A percentile compares a stretch with the other conserved stretches of the same genome.
These are phyloP conservation scores for Diabrotica undecimpunctata DNA, from an alignment of 1,140 invertebrate species.

Conservation along the genomic window DNA sequence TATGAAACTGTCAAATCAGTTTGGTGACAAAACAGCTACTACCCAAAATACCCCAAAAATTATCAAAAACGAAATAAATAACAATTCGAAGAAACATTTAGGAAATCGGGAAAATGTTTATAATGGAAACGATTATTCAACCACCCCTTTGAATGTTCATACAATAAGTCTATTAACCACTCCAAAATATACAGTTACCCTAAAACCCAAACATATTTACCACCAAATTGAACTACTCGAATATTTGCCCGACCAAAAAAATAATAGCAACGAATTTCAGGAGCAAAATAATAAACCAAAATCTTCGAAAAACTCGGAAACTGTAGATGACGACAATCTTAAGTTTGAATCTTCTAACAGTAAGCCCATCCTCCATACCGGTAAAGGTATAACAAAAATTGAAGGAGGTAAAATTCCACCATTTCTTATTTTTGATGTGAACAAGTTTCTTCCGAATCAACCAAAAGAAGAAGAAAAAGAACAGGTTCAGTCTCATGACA, in stretches of 20 bases:
- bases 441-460: slow-evolving; percentile 1
- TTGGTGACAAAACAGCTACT: too few relatives aligned
- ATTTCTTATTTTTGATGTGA: slow-evolving; percentile 15
- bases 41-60: too few relatives aligned
- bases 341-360: background rate
- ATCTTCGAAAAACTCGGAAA: background rate
- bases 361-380: background rate
- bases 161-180: slow-evolving; percentile 30
- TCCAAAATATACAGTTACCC: slow-evolving; percentile 34
- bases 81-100: background rate
- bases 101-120: too few relatives aligned
- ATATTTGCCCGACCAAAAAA: slow-evolving; percentile 28
- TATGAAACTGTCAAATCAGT: background rate
- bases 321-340: background rate
- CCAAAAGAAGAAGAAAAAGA: too few relatives aligned
- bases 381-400: background rate
- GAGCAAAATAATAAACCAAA: background rate
- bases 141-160: background rate
- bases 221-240: slow-evolving; percentile 37
- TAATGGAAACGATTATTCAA: too few relatives aligned
- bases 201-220: slow-evolving; percentile 38
- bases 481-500: background rate
- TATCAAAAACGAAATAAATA: slow-evolving; percentile 5
- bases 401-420: background rate
- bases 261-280: background rate